Evolutionary conservation across 2,888 invertebrate species (phyloP), one percentile per base, ranked within the genome.

Genomic region (Ganaspis brasiliensis): DNA sequence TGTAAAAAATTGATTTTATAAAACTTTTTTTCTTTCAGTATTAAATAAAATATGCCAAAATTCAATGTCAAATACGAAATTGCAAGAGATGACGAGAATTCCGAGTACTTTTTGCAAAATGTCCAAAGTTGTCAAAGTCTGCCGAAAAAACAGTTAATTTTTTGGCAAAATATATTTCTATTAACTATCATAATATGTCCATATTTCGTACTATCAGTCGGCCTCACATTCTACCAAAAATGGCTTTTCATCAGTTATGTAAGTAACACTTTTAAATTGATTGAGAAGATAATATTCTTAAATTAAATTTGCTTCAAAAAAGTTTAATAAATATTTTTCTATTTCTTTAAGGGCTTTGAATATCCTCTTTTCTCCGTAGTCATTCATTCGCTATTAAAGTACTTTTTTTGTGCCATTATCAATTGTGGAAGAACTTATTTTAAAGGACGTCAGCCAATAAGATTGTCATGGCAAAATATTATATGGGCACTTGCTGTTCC

Each of bases 151-250:
- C 85, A 87, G 49, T 71, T 78, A 31, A 75, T 88, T 9, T 77
- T 89, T 57, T 87, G 88, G 85, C 84, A 82, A 75, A 87, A 82
- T 81, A 82, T 84, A 37, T 83, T 92, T 14, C 89, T 91, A 81
- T 92, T 92, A 9, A 81, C 89, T 49, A 78, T 90, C 67, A 91
- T 98, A 61, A 96, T 99, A 80, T 90, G 96, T 2, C 92, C 97
- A 63, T 99, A 99, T 92, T 98, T 98, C 90, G 93, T 95, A 12
- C 94, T 99, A 74, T 99, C 99, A 14, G 98, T 99, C 86, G 96
- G 98, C 61, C 94, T 99, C 73, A 99, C 98, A 10, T 99, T 99
- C 92, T 99, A 99, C 92, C 99, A 99, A 91, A 95, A 98, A 94
- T 96, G 97, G 95, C 94, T 99, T 74, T 94, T 97, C 81, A 95